Conservation (phyloP, 1,140 invertebrate species). For the Brachionus calyciflorus region DNA sequence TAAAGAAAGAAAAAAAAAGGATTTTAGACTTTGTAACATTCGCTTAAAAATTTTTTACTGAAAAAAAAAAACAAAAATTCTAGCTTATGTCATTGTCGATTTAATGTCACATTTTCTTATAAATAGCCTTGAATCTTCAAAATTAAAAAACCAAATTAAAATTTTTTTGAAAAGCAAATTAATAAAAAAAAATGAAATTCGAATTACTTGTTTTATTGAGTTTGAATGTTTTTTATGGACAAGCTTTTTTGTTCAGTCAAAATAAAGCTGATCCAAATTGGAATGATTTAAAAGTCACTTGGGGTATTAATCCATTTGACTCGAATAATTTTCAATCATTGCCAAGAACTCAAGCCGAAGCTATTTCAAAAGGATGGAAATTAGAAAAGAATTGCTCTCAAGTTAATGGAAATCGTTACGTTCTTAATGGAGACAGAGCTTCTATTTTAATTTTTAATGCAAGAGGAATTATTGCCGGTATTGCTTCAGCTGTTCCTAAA, state of each 20-base stretch:
- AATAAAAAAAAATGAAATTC: slow-evolving; percentile 3
- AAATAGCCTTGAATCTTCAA: too few species aligned
- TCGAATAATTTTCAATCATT: slow-evolving; percentile 12
- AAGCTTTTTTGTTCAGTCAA: slow-evolving; percentile 2
- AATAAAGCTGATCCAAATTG: slow-evolving; percentile 12
- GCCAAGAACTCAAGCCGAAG: slow-evolving; percentile 20
- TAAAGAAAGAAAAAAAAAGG: too few species aligned
- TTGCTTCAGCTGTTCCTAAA: neutral
- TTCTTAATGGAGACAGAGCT: slow-evolving; percentile 52
- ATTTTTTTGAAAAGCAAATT: neutral
- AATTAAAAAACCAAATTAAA: too few species aligned
- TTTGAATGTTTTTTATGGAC: neutral
- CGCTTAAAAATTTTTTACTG: too few species aligned
- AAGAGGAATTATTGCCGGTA: slow-evolving; percentile 57
- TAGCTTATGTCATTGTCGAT: too few species aligned
- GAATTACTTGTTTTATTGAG: neutral
- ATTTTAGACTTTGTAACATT: too few species aligned
- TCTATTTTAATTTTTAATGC: slow-evolving; percentile 54
- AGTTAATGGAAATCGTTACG: slow-evolving; percentile 53
- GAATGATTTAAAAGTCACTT: slow-evolving; percentile 45
- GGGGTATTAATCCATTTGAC: slow-evolving; percentile 46
- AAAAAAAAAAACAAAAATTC: too few species aligned
- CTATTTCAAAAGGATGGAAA: slow-evolving; percentile 16
- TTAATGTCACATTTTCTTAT: too few species aligned
- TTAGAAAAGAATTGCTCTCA: slow-evolving; percentile 40